Evolutionary conservation across 2,888 invertebrate genomes (phyloP), one percentile per base, ranked within the genome.

Genomic region (Philereme vetulata): DNA sequence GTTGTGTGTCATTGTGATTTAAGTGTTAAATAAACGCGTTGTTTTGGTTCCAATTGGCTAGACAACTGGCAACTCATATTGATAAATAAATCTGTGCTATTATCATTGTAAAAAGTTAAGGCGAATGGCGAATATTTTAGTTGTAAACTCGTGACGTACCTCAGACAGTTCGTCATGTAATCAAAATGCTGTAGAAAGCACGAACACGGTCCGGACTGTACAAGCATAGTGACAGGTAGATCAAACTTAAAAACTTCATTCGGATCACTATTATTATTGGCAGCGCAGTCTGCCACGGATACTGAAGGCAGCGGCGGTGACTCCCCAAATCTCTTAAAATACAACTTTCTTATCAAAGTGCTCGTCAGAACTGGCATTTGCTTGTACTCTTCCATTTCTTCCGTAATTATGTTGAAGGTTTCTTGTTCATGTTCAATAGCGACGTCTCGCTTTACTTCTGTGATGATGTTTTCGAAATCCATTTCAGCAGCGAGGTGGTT

Each of bases 391-490:
- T 85, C 81, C 44, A 72, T 70, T 45, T 82, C 76, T 0, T 60
- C 59, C 0, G 81, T 85, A 4, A 60, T 56, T 6, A 66, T 72
- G 53, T 85, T 83, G 59, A 75, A 76, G 5, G 75, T 75, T 35
- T 72, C 67, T 58, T 81, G 74, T 9, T 71, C 65, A 44, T 76
- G 80, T 52, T 89, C 79, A 0, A 87, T 76, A 0, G 90, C 89
- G 0, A 90, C 86, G 11, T 81, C 82, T 3, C 81, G 72, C 45
- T 87, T 86, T 3, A 88, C 85, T 36, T 82, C 84, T 1, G 80
- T 84, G 36, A 88, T 68, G 7, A 90, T 90, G 0, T 87, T 78
- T 62, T 84, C 84, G 0, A 90, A 57, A 51, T 90, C 89, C 1
- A 76, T 67, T 0, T 72, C 74, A 0, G 68, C 38, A 0, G 85